Conservation (phyloP, 2,113 vertebrate species). For the Melanerpes aurifrons region DNA sequence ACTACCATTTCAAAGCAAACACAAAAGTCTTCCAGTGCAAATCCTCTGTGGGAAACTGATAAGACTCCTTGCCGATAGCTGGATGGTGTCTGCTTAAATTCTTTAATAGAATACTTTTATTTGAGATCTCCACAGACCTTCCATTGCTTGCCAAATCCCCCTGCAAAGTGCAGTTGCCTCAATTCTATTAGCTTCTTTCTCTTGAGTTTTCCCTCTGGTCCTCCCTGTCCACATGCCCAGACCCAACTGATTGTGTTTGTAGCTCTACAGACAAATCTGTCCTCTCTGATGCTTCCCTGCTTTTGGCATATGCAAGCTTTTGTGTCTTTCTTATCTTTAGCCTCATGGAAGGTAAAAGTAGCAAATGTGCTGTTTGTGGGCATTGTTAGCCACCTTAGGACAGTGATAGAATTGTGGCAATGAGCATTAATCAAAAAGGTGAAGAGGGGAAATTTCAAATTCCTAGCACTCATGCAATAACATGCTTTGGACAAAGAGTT, state of each 20-base stretch:
- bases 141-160: background rate
- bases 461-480: background rate
- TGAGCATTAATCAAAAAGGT: fast-evolving
- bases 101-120: background rate
- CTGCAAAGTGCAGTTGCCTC: background rate
- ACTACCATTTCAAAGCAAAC: background rate
- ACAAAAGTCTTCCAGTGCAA: background rate
- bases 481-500: background rate
- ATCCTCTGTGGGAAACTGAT: background rate
- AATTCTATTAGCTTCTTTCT: background rate
- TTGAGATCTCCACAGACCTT: background rate
- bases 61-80: background rate
- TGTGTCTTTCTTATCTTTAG: background rate
- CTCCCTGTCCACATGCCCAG: fast-evolving
- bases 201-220: background rate
- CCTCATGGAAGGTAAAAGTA: background rate
- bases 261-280: background rate
- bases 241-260: background rate
- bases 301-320: background rate
- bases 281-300: background rate
- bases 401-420: background rate
- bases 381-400: background rate
- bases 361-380: background rate
- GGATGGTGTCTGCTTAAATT: background rate
- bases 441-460: background rate